Evolutionary conservation across 2,113 vertebrate genomes (phyloP), one percentile per base, ranked within the genome.

Genomic region (Sebastes schlegelii): DNA sequence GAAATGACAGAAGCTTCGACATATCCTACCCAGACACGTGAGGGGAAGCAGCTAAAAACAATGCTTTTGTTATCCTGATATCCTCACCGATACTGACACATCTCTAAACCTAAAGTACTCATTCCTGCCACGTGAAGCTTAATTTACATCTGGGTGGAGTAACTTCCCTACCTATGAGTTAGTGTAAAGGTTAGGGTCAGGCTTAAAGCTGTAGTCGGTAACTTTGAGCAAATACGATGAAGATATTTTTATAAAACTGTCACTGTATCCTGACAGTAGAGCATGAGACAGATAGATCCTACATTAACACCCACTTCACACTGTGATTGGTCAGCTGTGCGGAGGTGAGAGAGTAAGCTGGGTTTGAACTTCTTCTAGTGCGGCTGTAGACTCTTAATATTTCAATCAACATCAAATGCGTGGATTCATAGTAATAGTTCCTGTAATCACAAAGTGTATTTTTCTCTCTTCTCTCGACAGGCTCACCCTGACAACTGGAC

Each of bases 1-100:
- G 58, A 43, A 95, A 92, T 75, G 93, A 95, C 87, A 92, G 63
- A 86, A 0, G 40, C 12, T 90, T 91, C 21, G 0, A 14, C 0
- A 93, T 95, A 88, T 5, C 0, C 12, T 84, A 77, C 74, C 64
- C 88, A 34, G 0, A 0, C 0, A 89, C 14, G 95, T 95, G 65
- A 89, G 78, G 13, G 14, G 21, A 86, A 49, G 7, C 49, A 77
- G 2, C 43, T 40, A 11, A 52, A 65, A 69, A n/a, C 7, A n/a
- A 13, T 74, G 19, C 6, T 13, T 75, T 42, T 58, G 9, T 10
- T n/a, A 64, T 34, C 26, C 26, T 34, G 40, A 69, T n/a, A 16
- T 65, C 6, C 1, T 45, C 12, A 26, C 51, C 34, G 26, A 12
- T 16, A 11, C 1, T 46, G 6, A 42, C 7, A 63, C 3, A 2